These are phyloP conservation scores for Melipona bicolor DNA, from an alignment of 2,888 invertebrate species.

Conservation along the genomic window DNA sequence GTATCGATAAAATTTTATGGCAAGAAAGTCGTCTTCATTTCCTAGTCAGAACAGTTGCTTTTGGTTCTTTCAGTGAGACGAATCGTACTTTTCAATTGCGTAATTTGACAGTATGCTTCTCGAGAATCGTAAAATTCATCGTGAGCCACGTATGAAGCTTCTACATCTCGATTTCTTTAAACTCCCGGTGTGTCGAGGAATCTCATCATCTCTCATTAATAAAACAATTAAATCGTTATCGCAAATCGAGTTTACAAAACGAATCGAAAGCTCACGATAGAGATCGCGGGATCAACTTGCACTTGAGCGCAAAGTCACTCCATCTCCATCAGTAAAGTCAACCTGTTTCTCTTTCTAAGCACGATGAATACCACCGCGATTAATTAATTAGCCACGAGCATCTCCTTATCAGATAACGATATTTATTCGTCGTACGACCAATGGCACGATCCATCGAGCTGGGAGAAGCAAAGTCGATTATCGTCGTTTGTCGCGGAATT, in stretches of 20 bases:
- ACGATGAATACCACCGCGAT: conserved; percentile 29
- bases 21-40: too few relatives aligned
- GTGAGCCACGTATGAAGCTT: neutral
- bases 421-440: conserved; percentile 39
- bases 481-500: conserved; percentile 28
- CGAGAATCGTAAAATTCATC: neutral
- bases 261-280: neutral
- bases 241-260: neutral
- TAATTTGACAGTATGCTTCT: too few relatives aligned
- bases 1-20: too few relatives aligned
- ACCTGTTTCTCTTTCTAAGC: neutral
- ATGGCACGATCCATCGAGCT: conserved; percentile 34
- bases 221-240: conserved; percentile 37
- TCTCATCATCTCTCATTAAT: neutral
- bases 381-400: conserved; percentile 44
- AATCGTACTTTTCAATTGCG: too few relatives aligned
- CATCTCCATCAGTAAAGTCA: too few relatives aligned
- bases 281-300: neutral
- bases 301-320: neutral
- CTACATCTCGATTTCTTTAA: neutral
- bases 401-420: conserved; percentile 65
- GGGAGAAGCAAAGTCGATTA: conserved; percentile 20
- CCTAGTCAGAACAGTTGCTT: too few relatives aligned
- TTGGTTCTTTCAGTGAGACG: too few relatives aligned
- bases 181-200: neutral